Base-by-base conservation (phyloP, 2,888 invertebrate genomes). In the Pilophorus perplexus region DNA sequence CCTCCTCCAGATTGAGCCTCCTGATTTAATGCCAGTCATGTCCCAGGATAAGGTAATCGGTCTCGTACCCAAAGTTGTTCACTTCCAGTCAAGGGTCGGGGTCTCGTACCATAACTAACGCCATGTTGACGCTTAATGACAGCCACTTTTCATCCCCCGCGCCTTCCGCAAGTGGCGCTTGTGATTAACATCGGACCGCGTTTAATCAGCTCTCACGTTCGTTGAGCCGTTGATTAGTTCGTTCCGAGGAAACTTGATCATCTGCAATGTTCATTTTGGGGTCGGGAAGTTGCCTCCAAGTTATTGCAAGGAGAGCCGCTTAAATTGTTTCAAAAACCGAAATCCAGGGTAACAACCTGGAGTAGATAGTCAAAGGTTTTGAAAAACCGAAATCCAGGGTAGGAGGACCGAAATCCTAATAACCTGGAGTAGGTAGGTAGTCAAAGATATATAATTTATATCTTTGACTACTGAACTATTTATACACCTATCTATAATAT, bases 1-100 rank as follows among this genome's bases (percentile, higher is more conserved):
- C 42, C 27, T 16, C 12, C 12, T 10, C 48, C 52, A 48, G 46
- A 48, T 46, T 62, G 44, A 62, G 28, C 44, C 46, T 28, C 37
- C 62, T 62, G 62, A 62, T 62, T 62, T 62, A 62, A 14, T 62
- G 46, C 62, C 62, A 62, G 62, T 62, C 62, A 46, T 46, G 44
- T 12, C 38, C 62, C 33, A 48, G 62, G 28, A 38, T 8, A 16
- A 37, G 62, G 62, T 62, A 62, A 62, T 62, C 48, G 62, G 62
- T 62, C 62, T 62, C 48, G 20, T 28, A 33, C 62, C n/a, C 48
- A 18, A 28, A 62, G 46, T 48, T 46, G 62, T 46, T 62, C 62
- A 48, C 28, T 62, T 52, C 8, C 16, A 5, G 28, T 25, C 18
- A 10, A 25, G 2, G 27, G 33, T 14, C 3, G 4, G 16, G 4